Conservation (phyloP, 2,113 vertebrate genomes). For the Budorcas taxicolor region DNA sequence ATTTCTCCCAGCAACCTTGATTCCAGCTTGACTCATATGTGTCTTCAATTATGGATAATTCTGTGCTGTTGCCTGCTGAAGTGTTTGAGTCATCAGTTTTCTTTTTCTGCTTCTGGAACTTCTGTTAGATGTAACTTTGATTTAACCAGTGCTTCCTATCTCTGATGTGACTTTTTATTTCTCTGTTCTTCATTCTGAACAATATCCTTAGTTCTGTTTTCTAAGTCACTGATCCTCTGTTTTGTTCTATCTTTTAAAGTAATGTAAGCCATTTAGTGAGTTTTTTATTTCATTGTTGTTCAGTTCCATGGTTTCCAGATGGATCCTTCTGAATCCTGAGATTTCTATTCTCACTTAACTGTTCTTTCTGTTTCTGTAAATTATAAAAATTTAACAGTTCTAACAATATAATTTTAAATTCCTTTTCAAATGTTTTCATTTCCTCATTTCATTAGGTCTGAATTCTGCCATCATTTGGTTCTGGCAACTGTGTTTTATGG, state of each 20-base stretch:
- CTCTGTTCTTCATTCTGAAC: no score
- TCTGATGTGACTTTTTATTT: not conserved
- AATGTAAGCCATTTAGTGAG: not conserved
- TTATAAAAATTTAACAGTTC: not conserved
- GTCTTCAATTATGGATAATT: not conserved
- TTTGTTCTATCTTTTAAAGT: accelerated
- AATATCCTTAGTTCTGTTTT: not conserved
- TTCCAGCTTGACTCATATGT: not conserved
- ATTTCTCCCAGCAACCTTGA: no score
- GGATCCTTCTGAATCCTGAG: not conserved
- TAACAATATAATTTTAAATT: not conserved
- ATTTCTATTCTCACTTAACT: not conserved
- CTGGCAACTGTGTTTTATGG: not conserved
- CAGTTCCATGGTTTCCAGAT: not conserved
- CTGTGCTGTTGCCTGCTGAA: not conserved
- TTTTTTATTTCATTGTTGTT: not conserved
- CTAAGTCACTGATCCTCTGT: not conserved
- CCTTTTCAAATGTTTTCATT: not conserved
- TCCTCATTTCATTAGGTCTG: not conserved
- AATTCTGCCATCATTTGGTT: not conserved
- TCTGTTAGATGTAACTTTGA: accelerated
- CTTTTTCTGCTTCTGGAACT: not conserved
- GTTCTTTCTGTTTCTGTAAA: not conserved
- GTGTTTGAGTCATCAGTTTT: accelerated
- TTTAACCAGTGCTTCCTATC: accelerated